phyloP scores from a whole-genome alignment of 2,797 vertebrate species.

The Dromococcyx pavoninus region DNA sequence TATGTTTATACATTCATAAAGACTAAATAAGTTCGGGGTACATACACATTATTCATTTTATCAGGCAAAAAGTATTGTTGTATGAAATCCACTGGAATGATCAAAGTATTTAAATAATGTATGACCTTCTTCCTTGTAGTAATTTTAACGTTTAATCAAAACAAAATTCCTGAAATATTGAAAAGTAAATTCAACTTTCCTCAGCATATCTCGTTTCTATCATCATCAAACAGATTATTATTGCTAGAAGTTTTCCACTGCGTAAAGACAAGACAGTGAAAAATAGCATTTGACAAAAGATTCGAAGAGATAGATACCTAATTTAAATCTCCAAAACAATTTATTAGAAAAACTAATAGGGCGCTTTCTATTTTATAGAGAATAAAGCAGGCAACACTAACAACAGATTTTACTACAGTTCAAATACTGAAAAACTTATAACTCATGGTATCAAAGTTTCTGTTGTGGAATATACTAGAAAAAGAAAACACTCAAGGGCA shows the following conservation, averaged over 20 bases:
- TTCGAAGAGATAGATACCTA: not conserved
- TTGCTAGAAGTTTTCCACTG: not conserved
- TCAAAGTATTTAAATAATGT: not conserved
- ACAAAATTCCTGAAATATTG: not conserved
- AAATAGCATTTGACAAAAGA: not conserved
- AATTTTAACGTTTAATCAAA: not conserved
- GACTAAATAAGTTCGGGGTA: not conserved
- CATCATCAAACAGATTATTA: accelerated
- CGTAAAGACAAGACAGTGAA: not conserved
- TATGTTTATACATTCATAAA: not conserved
- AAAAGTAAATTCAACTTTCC: not conserved
- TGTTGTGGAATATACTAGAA: not conserved
- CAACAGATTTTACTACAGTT: not conserved
- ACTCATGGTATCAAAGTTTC: not conserved
- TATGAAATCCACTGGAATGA: not conserved
- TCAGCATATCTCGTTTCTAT: not conserved
- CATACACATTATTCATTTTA: not conserved
- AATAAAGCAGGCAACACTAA: not conserved
- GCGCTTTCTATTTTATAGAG: not conserved
- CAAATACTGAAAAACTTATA: not conserved
- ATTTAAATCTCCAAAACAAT: not conserved
- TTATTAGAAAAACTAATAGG: not conserved
- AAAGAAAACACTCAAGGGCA: not conserved
- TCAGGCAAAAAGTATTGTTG: not conserved
- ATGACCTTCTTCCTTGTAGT: not conserved